Conservation (phyloP, 1,140 invertebrate species). For the Brachionus calyciflorus region DNA sequence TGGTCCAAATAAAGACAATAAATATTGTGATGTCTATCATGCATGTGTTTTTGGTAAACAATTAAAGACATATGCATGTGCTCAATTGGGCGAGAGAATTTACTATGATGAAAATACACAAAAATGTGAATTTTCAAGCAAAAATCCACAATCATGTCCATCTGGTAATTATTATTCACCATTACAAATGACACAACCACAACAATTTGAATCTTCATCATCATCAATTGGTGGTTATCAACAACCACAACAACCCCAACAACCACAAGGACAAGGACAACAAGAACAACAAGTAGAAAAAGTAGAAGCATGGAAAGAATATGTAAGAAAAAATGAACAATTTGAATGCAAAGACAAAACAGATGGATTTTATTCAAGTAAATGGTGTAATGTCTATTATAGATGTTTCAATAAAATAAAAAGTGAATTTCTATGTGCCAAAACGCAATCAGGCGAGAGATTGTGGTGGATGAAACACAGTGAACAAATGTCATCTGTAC, state of each 20-base stretch:
- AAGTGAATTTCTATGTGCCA: constrained; percentile 33
- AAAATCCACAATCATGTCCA: not conserved
- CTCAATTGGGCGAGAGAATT: constrained; percentile 30
- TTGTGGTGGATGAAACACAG: constrained; percentile 40
- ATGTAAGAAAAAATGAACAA: constrained; percentile 16
- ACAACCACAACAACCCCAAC: too few species aligned
- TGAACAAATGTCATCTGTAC: not conserved
- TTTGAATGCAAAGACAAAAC: constrained; percentile 20
- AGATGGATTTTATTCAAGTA: constrained; percentile 45
- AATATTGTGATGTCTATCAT: constrained; percentile 46
- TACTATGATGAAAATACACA: constrained; percentile 43
- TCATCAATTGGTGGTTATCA: not conserved
- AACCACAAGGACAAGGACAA: not conserved
- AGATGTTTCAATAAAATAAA: constrained; percentile 16
- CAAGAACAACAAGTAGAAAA: not conserved
- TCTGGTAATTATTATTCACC: constrained; percentile 13
- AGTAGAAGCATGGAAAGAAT: constrained; percentile 1
- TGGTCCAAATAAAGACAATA: not conserved
- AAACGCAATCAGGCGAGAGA: too few species aligned
- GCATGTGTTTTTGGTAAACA: constrained; percentile 35
- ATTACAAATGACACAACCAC: too few species aligned
- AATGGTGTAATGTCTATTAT: constrained; percentile 47
- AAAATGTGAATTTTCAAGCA: constrained; percentile 29
- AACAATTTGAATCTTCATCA: not conserved
- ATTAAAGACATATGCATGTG: constrained; percentile 14